Evolutionary conservation across 2,888 invertebrate genomes (phyloP).

Genomic region (Acanthococcus lagerstroemiae): DNA sequence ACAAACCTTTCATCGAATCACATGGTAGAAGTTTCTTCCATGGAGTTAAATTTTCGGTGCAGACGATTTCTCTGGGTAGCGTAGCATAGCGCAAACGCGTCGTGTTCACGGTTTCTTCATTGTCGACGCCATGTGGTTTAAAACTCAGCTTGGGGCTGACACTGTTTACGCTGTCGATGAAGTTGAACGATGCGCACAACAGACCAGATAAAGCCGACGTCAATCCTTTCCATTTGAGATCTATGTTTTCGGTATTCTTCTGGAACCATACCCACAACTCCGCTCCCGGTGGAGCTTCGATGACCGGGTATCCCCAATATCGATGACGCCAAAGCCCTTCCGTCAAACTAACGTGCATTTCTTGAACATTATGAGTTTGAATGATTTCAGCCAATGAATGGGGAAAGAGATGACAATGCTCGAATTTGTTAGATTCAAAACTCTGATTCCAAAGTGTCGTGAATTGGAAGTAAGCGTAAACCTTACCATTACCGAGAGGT

Average conservation of each 20-base stretch:
- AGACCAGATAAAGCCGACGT: conserved; percentile 87
- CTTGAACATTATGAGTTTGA: conserved; percentile 70
- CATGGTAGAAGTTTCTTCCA: conserved; percentile 97
- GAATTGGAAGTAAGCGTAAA: conserved; percentile 87
- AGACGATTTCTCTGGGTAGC: conserved; percentile 91
- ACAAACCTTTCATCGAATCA: conserved; percentile 77
- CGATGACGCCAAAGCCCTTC: conserved; percentile 90
- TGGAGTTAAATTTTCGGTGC: conserved; percentile 97
- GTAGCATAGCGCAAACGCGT: conserved; percentile 67
- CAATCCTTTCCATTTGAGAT: conserved; percentile 76
- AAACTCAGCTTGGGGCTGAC: conserved; percentile 74
- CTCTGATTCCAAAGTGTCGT: conserved; percentile 63
- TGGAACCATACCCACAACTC: conserved; percentile 91
- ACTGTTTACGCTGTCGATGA: conserved; percentile 75
- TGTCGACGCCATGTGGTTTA: conserved; percentile 58
- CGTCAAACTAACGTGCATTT: conserved; percentile 81
- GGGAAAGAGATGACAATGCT: conserved; percentile 59
- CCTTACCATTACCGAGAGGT: conserved; percentile 69
- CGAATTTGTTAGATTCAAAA: conserved; percentile 42
- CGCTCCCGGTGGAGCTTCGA: conserved; percentile 84
- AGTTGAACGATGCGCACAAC: conserved; percentile 92
- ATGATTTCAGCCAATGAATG: conserved; percentile 81
- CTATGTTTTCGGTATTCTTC: conserved; percentile 52
- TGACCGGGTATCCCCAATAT: conserved; percentile 87
- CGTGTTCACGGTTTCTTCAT: conserved; percentile 45